These are phyloP conservation scores for Conus betulinus DNA, from an alignment of 1,140 invertebrate genomes.

Conservation along the genomic window DNA sequence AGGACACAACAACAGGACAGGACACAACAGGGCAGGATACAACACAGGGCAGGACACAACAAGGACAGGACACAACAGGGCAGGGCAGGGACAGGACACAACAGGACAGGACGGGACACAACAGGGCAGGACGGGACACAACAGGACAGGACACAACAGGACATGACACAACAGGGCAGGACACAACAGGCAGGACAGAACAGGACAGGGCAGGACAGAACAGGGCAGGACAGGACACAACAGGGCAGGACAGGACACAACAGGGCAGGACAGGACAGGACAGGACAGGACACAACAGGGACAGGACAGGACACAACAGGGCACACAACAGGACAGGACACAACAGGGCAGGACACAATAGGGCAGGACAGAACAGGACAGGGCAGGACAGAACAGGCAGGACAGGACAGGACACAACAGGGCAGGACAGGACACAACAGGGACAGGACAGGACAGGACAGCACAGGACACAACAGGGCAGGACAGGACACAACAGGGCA, in stretches of 20 bases:
- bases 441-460: too few species aligned
- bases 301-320: slow-evolving; percentile 25
- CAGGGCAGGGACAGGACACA: background rate
- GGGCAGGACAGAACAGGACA: slow-evolving; percentile 28
- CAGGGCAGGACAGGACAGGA: background rate
- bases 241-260: slow-evolving; percentile 17
- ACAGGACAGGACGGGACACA: background rate
- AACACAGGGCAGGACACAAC: too few species aligned
- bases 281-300: slow-evolving; percentile 16
- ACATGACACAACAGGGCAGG: background rate
- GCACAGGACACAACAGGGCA: too few species aligned
- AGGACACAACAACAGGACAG: too few species aligned
- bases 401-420: slow-evolving; percentile 12
- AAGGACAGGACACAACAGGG: background rate
- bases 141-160: background rate
- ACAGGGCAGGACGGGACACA: background rate
- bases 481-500: too few species aligned
- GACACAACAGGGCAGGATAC: too few species aligned
- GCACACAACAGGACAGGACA: slow-evolving; percentile 30
- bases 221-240: slow-evolving; percentile 28
- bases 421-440: too few species aligned
- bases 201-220: slow-evolving; percentile 25
- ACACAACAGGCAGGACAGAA: slow-evolving; percentile 7
- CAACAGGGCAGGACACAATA: slow-evolving; percentile 25
- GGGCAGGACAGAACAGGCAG: slow-evolving; percentile 30